Conservation (phyloP, 2,113 vertebrate genomes). For the Chitala chitala region DNA sequence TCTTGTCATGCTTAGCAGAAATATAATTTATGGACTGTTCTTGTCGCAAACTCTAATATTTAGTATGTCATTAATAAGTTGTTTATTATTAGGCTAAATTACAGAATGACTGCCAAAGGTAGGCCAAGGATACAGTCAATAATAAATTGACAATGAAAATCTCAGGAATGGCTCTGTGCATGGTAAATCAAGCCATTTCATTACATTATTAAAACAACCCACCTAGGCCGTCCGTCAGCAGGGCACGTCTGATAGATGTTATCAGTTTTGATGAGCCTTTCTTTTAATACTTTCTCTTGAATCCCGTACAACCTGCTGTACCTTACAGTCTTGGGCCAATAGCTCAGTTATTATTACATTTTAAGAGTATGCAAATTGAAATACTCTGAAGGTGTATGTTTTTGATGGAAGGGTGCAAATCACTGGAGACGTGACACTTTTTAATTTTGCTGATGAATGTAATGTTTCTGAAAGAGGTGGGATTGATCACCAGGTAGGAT, state of each 20-base stretch:
- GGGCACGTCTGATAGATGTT: constrained; percentile 41
- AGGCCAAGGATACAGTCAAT: neutral
- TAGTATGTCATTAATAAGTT: no score
- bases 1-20: neutral
- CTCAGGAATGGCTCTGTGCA: constrained; percentile 22
- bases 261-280: constrained; percentile 61
- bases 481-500: constrained; percentile 57
- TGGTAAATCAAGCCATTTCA: constrained; percentile 48
- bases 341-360: constrained; percentile 51
- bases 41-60: neutral
- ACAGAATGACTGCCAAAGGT: neutral
- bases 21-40: neutral
- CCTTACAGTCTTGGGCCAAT: constrained; percentile 59
- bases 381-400: constrained; percentile 48
- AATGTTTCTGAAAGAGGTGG: constrained; percentile 48
- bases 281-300: constrained; percentile 41
- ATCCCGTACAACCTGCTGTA: constrained; percentile 46
- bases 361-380: constrained; percentile 58
- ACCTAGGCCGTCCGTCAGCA: constrained; percentile 46
- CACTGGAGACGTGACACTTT: constrained; percentile 58
- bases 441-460: constrained; percentile 65
- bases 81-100: neutral
- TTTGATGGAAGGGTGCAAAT: constrained; percentile 61
- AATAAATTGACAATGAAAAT: neutral
- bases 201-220: constrained; percentile 36